Base-by-base conservation (phyloP, 2,888 invertebrate species). In the Aphodius granarius region DNA sequence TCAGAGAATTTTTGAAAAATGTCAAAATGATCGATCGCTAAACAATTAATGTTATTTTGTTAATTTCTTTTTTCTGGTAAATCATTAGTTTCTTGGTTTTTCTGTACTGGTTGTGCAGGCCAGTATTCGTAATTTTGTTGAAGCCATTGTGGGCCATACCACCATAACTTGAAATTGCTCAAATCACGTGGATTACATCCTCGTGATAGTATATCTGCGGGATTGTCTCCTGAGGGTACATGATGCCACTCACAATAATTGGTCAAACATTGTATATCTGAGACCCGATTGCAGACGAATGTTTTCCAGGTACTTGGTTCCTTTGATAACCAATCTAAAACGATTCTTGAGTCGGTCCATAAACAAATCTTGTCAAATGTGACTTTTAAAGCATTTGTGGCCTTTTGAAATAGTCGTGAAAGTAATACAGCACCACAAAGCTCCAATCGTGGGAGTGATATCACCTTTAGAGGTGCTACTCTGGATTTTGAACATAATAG, bases 131-230 rank as follows among this genome's bases (percentile, higher is more conserved):
- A 65, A 65, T 65, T 65, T 65, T 65, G 65, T 65, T 18, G 80
- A 63, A 43, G 19, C 68, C 73, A 73, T 6, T 13, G 6, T 17
- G 73, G 75, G 15, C 80, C 78, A 15, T 77, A 43, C 75, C 76
- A 80, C 78, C 80, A 79, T 16, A 78, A 68, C 2, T 18, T 5
- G 9, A 18, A 75, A 70, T 64, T n/a, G 15, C n/a, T 22, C 64
- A 73, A 76, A n/a, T 66, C 20, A 4, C 23, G 43, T 22, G 62
- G 72, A 17, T 20, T 71, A 62, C 71, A 16, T 2, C 84, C 84
- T n/a, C 84, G 71, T 0, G 83, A 84, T 0, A 83, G 78, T 16
- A 81, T 81, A 74, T 83, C 83, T 9, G 83, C 82, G 0, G 83
- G 82, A 73, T 84, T 85, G 5, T 79, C 73, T 19, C 77, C 75